Evolutionary conservation across 2,113 vertebrate genomes (phyloP).

Genomic region (Mellivora capensis): DNA sequence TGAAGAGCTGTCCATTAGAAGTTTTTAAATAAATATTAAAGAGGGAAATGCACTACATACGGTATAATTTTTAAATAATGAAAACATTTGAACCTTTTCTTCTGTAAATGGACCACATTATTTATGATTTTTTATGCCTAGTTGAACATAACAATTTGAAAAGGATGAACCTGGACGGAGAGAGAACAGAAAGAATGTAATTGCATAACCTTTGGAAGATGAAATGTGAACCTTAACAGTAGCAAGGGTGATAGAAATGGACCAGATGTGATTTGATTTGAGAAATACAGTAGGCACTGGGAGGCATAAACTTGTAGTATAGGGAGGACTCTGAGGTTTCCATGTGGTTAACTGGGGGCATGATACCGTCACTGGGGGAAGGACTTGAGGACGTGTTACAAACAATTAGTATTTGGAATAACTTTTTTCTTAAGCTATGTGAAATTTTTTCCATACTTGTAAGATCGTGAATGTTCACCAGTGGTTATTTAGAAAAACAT

Average conservation of each 20-base stretch:
- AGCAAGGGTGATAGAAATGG: accelerated
- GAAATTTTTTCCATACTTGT: background rate
- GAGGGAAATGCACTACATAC: background rate
- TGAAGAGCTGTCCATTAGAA: background rate
- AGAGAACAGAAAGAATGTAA: background rate
- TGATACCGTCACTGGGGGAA: background rate
- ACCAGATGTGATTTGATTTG: accelerated
- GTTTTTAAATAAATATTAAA: background rate
- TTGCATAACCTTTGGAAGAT: background rate
- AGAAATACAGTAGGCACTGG: background rate
- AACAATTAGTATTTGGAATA: background rate
- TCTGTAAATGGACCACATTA: background rate
- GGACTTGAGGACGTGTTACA: background rate
- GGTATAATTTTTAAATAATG: background rate
- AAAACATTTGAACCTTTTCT: background rate
- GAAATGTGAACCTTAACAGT: background rate
- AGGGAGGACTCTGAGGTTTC: background rate
- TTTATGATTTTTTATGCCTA: background rate
- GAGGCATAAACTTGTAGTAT: background rate
- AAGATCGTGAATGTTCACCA: background rate
- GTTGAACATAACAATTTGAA: background rate
- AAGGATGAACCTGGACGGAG: background rate
- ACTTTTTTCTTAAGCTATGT: background rate
- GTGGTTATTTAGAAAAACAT: background rate
- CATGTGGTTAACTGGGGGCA: background rate